Conservation (phyloP, 2,888 invertebrate genomes). For the Sarcophaga carnaria region DNA sequence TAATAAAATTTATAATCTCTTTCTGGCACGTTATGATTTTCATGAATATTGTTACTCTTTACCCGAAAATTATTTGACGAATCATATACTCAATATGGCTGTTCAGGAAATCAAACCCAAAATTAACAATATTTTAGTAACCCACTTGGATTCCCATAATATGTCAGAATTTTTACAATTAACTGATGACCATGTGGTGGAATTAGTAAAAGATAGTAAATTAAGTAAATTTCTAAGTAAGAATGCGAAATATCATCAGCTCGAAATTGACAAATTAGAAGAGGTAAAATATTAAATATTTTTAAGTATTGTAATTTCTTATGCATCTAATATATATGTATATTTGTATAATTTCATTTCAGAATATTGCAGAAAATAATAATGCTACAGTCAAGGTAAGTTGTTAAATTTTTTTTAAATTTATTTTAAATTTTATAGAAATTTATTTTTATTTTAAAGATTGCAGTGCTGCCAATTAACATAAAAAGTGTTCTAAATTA, state of each 20-base stretch:
- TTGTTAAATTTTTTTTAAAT: neutral
- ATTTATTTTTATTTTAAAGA: constrained; percentile 25
- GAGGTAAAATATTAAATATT: constrained; percentile 28
- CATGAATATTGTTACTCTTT: constrained; percentile 83
- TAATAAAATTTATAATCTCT: constrained; percentile 82
- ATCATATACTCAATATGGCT: constrained; percentile 75
- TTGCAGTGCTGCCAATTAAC: neutral
- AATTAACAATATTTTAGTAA: constrained; percentile 56
- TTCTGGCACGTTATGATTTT: constrained; percentile 81
- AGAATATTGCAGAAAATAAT: constrained; percentile 2
- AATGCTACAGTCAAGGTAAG: constrained; percentile 33
- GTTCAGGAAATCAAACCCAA: constrained; percentile 57
- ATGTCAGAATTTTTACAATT: constrained; percentile 70
- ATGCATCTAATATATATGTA: neutral
- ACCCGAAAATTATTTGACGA: constrained; percentile 80
- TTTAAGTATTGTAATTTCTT: neutral
- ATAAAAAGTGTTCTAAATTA: constrained; percentile 41
- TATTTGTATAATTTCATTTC: neutral
- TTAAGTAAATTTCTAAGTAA: constrained; percentile 48
- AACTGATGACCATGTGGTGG: constrained; percentile 71
- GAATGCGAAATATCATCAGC: constrained; percentile 57
- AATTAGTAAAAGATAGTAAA: constrained; percentile 68
- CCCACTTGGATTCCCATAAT: constrained; percentile 46
- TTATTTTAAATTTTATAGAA: neutral
- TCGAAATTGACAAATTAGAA: constrained; percentile 56